phyloP scores from a whole-genome alignment of 2,797 vertebrate species.

The Ptychadena robeensis region DNA sequence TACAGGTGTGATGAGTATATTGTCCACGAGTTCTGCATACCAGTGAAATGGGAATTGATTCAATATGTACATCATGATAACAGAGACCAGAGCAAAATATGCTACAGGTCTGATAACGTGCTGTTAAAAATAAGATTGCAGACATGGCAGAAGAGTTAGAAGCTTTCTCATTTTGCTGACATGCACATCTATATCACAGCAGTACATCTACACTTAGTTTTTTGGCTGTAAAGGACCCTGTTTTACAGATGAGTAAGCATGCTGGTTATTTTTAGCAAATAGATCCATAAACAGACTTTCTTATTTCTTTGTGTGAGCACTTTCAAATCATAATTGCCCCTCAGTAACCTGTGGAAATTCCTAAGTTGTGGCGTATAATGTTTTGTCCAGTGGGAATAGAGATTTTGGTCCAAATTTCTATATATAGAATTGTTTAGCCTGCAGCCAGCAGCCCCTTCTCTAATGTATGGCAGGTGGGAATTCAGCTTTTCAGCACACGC shows the following conservation, averaged over 20 bases:
- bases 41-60: neutral
- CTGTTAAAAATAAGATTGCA: neutral
- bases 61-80: neutral
- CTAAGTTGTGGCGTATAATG: constrained; percentile 27
- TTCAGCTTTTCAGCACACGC: constrained; percentile 45
- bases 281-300: constrained; percentile 12
- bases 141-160: neutral
- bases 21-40: neutral
- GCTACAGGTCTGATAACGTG: neutral
- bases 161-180: neutral
- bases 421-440: constrained; percentile 60
- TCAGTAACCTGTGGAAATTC: constrained; percentile 57
- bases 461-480: constrained; percentile 60
- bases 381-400: constrained; percentile 48
- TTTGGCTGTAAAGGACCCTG: neutral
- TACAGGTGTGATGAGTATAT: neutral
- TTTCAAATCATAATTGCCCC: constrained; percentile 30
- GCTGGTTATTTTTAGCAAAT: neutral
- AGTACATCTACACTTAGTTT: neutral
- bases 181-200: neutral
- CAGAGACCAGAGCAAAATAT: neutral
- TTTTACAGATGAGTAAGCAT: neutral
- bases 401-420: constrained; percentile 48
- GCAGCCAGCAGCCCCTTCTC: constrained; percentile 41
- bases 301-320: neutral